Base-by-base conservation (phyloP, 1,140 invertebrate genomes). In the Bombus picipes region DNA sequence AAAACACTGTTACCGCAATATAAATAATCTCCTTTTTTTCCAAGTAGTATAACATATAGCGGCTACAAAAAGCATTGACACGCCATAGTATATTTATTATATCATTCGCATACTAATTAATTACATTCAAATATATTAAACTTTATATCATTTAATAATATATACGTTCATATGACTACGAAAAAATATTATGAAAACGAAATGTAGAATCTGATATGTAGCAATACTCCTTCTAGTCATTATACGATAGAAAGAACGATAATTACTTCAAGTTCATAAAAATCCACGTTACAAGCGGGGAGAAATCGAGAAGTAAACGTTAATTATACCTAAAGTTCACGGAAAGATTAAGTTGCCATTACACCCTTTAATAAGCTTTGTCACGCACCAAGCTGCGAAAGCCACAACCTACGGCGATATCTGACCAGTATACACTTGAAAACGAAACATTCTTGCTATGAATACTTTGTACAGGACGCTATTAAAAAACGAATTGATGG, bases 281-380 rank as follows among this genome's bases (percentile, higher is more conserved):
- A 80, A 70, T 53, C 28, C 34, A 25, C 4, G 15, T 18, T 80
- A 70, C 77, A 47, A 37, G 13, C 43, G 32, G 32, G 47, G 62
- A 68, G 62, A 68, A 68, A 47, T 39, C 32, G 25, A 70, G 25
- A 53, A 57, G 32, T 53, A 80, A 80, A 53, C 25, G 43, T 32
- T 25, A 8, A 43, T 70, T 68, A 39, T 25, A 25, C 25, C 5
- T 32, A 59, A 53, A 73, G 28, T 32, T 73, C n/a, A 72, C 70
- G 70, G 18, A 62, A 81, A 62, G 70, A 72, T 81, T 59, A 62
- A 73, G 53, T 59, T n/a, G 15, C 53, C 28, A 53, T 53, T 53
- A 53, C 47, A 41, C 47, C 41, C 39, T 81, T 73, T 81, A 65
- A 73, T 72, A 81, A 81, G 72, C 79, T 73, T 73, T 43, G 70